Evolutionary conservation across 2,797 vertebrate genomes (phyloP), one percentile per base, ranked within the genome.

Genomic region (Danionella dracula): DNA sequence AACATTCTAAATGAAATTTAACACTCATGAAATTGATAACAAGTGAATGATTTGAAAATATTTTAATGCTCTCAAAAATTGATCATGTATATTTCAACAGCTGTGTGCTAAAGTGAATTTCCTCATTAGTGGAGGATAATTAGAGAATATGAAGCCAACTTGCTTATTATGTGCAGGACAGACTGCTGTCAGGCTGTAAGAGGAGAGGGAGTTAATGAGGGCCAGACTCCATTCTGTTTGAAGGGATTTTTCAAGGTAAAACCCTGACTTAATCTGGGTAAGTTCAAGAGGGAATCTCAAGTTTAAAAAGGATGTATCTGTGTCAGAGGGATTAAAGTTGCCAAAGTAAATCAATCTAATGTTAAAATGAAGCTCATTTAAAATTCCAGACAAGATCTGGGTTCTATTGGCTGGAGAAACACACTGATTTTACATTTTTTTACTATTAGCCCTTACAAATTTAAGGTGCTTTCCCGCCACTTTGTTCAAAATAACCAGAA

Each of bases 51-150:
- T n/a, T n/a, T n/a, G n/a, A n/a, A n/a, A n/a, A n/a, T n/a, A n/a
- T n/a, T n/a, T n/a, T n/a, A n/a, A n/a, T n/a, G n/a, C n/a, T n/a
- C n/a, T n/a, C n/a, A n/a, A n/a, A n/a, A n/a, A n/a, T n/a, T n/a
- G n/a, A n/a, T n/a, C n/a, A n/a, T n/a, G n/a, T n/a, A n/a, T n/a
- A n/a, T n/a, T n/a, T n/a, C n/a, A n/a, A n/a, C n/a, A 3, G 20
- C 56, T 67, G 41, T 19, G 35, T 20, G 48, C 35, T 72, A 34
- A 72, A 66, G 60, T 29, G 42, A 70, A 57, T 61, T 67, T 67
- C 17, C 57, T 67, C 64, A 45, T 72, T 67, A 67, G 49, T 56
- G 42, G 49, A 41, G 55, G 56, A 67, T 67, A 72, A 72, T 72
- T 66, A 55, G 56, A 42, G 13, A 55, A 41, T n/a, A 40, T 41